These are phyloP conservation scores for Papilio glaucus DNA, from an alignment of 1,140 invertebrate species.

Conservation along the genomic window DNA sequence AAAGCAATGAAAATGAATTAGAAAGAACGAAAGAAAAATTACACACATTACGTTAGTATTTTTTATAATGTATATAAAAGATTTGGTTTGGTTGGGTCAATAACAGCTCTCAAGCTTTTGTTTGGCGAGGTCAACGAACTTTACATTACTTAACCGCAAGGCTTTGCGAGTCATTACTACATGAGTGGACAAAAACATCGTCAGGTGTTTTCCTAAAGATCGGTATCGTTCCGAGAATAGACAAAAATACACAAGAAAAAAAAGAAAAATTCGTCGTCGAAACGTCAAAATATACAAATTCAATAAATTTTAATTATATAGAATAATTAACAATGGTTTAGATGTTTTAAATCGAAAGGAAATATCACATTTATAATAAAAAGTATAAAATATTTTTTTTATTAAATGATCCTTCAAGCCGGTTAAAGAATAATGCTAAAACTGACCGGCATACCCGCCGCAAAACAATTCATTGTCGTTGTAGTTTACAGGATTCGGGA, in stretches of 20 bases:
- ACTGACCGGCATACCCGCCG: slow-evolving; percentile 92
- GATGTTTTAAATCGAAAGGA: no score
- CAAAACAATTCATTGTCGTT: slow-evolving; percentile 94
- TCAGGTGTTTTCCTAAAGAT: slow-evolving; percentile 40
- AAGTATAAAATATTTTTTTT: neutral
- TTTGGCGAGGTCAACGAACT: slow-evolving; percentile 42
- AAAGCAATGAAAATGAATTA: no score
- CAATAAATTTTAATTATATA: neutral
- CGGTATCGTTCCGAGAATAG: slow-evolving; percentile 39
- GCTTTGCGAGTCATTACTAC: slow-evolving; percentile 48
- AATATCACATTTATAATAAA: no score
- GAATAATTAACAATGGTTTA: no score
- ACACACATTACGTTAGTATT: no score
- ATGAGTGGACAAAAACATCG: slow-evolving; percentile 50
- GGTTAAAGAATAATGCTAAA: slow-evolving; percentile 10
- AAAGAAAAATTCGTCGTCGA: neutral
- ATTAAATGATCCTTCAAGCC: slow-evolving; percentile 3
- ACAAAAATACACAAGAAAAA: neutral
- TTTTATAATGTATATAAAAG: neutral
- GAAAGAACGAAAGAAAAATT: no score
- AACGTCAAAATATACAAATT: neutral
- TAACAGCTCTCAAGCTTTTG: neutral
- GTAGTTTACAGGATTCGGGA: slow-evolving; percentile 96
- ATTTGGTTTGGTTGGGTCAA: neutral
- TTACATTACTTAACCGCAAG: slow-evolving; percentile 44